Evolutionary conservation across 2,113 vertebrate genomes (phyloP).

Genomic region (Meles meles): DNA sequence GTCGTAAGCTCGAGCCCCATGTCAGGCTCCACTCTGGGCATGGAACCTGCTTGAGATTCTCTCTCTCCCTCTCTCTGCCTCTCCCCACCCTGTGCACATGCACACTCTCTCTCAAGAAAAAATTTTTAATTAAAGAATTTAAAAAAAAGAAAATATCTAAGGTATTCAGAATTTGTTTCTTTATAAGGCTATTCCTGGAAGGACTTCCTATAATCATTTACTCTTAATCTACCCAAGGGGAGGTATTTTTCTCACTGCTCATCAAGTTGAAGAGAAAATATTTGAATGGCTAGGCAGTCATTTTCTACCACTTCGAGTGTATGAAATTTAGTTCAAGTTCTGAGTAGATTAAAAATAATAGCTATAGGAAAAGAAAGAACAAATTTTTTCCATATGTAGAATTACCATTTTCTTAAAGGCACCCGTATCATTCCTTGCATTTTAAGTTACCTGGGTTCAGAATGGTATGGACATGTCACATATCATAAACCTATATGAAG

Average conservation of each 20-base stretch:
- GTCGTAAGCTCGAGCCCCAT: background rate
- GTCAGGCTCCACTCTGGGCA: background rate
- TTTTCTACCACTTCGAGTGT: conserved; percentile 25
- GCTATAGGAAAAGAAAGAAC: background rate
- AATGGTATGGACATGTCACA: background rate
- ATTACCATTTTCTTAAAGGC: conserved; percentile 22
- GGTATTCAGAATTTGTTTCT: background rate
- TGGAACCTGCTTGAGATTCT: background rate
- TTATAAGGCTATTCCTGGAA: background rate
- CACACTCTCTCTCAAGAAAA: background rate
- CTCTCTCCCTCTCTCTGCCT: background rate
- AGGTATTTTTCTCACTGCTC: conserved; percentile 18
- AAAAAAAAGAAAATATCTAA: background rate
- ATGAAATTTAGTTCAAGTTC: background rate
- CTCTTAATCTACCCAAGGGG: background rate
- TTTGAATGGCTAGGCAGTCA: background rate
- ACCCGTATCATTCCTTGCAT: background rate
- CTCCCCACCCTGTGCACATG: background rate
- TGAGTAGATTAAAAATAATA: background rate
- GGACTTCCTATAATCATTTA: background rate
- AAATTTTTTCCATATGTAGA: background rate
- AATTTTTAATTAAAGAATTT: background rate
- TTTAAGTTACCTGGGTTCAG: background rate
- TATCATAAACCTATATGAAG: background rate
- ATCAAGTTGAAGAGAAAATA: conserved; percentile 31